Percentiles rank a stretch among this genome's conserved stretches.
Conservation (phyloP, 2,113 vertebrate species). For the Archilochus colubris region DNA sequence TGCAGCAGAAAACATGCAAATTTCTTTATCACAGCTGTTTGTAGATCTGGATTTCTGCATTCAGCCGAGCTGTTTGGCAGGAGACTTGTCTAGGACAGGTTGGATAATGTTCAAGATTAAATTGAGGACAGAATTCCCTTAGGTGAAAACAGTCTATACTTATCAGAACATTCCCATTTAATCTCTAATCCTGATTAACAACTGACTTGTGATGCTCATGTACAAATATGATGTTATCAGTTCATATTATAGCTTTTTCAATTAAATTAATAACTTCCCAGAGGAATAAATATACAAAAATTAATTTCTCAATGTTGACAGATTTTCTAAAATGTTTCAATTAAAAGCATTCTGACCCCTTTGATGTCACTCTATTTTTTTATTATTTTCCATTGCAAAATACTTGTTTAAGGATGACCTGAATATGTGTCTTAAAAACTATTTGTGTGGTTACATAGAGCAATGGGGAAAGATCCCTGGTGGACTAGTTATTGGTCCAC, state of each 20-base stretch:
- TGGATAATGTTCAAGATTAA: neutral
- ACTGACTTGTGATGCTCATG: neutral
- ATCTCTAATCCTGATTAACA: constrained; percentile 28
- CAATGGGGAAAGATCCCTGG: neutral
- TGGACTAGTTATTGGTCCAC: neutral
- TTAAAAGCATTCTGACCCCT: neutral
- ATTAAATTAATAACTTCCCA: constrained; percentile 31
- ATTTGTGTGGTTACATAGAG: neutral
- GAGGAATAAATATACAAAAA: neutral
- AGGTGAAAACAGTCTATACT: neutral
- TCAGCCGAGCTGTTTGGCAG: neutral
- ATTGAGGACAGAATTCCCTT: neutral
- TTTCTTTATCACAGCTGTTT: neutral
- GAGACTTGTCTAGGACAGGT: neutral
- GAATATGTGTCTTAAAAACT: neutral
- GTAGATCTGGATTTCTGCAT: neutral
- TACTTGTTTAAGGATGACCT: neutral
- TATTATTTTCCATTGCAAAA: constrained; percentile 8
- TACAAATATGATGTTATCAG: neutral
- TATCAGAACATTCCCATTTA: neutral
- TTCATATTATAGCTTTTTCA: neutral
- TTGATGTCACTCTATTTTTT: neutral
- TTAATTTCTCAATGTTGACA: neutral
- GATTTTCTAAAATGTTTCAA: neutral
- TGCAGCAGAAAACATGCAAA: neutral